A percentile compares a stretch with the other conserved stretches of the same genome.
Evolutionary conservation across 2,113 vertebrate species (phyloP).

Genomic region (Anarhynchus alexandrinus): DNA sequence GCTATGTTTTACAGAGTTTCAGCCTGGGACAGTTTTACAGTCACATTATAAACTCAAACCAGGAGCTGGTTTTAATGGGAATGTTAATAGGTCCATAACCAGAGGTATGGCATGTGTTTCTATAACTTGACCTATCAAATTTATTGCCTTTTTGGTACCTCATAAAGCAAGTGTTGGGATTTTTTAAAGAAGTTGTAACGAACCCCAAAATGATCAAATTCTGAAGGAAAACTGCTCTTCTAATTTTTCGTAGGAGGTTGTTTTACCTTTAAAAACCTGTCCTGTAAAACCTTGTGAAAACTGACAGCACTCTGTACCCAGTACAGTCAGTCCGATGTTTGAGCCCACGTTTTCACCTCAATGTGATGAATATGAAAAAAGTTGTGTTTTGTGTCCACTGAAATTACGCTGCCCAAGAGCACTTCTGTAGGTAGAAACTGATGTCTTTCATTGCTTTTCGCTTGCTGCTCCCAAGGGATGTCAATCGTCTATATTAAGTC

Average conservation of each 20-base stretch:
- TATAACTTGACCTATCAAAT: neutral
- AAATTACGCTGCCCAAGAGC: neutral
- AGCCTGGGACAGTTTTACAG: neutral
- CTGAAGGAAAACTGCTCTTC: neutral
- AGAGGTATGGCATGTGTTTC: neutral
- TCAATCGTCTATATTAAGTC: neutral
- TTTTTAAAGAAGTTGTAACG: neutral
- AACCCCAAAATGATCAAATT: neutral
- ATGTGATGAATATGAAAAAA: neutral
- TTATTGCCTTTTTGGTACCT: neutral
- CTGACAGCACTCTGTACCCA: accelerated
- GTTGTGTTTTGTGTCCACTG: neutral
- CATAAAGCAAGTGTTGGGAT: neutral
- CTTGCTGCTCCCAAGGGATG: neutral
- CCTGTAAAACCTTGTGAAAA: neutral
- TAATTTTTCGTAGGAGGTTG: accelerated
- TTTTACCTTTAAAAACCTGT: neutral
- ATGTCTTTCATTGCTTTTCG: neutral
- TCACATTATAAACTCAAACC: neutral
- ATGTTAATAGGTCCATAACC: neutral
- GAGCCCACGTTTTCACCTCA: neutral
- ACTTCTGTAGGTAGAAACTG: neutral
- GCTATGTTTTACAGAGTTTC: neutral
- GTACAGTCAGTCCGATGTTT: too few relatives aligned
- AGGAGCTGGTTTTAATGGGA: neutral